A percentile compares a stretch with the other conserved stretches of the same genome.
These are phyloP conservation scores for Protosalanx chinensis DNA, from an alignment of 2,797 vertebrate species.

Conservation along the genomic window DNA sequence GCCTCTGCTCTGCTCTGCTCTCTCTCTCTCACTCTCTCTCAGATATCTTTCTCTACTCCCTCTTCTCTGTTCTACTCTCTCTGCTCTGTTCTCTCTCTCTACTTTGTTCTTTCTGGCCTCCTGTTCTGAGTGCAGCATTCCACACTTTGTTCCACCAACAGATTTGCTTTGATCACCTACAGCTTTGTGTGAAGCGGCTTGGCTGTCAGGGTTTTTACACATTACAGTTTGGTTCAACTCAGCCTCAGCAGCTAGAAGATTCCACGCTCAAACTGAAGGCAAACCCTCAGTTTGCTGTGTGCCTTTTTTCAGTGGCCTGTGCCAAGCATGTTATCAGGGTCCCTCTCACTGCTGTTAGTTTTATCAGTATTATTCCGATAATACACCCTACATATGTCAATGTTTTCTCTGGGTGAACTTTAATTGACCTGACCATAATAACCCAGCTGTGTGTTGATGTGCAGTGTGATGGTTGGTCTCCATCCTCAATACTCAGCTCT, in stretches of 20 bases:
- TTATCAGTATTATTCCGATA: neutral
- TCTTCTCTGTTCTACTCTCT: too few relatives aligned
- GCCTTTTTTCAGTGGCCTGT: neutral
- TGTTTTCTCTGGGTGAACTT: constrained; percentile 9
- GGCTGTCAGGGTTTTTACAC: constrained; percentile 41
- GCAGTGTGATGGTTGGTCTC: constrained; percentile 7
- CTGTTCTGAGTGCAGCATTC: neutral
- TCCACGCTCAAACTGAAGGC: constrained; percentile 7
- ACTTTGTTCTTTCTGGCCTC: too few relatives aligned
- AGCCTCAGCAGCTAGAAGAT: constrained; percentile 15
- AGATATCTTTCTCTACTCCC: too few relatives aligned
- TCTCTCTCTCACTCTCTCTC: too few relatives aligned
- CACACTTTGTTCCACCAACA: neutral
- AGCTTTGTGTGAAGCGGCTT: constrained; percentile 46
- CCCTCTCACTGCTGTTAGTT: neutral
- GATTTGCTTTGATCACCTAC: constrained; percentile 59
- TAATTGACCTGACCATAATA: constrained; percentile 2
- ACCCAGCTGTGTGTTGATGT: constrained; percentile 1
- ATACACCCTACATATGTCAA: neutral
- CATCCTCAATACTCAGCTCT: constrained; percentile 21
- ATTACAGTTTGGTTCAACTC: constrained; percentile 33
- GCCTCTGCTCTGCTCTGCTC: constrained; percentile 22
- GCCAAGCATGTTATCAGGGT: neutral
- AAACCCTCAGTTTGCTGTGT: constrained; percentile 13
- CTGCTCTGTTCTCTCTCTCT: too few relatives aligned